Base-by-base conservation (phyloP, 2,113 vertebrate genomes). In the Azemiops feae region DNA sequence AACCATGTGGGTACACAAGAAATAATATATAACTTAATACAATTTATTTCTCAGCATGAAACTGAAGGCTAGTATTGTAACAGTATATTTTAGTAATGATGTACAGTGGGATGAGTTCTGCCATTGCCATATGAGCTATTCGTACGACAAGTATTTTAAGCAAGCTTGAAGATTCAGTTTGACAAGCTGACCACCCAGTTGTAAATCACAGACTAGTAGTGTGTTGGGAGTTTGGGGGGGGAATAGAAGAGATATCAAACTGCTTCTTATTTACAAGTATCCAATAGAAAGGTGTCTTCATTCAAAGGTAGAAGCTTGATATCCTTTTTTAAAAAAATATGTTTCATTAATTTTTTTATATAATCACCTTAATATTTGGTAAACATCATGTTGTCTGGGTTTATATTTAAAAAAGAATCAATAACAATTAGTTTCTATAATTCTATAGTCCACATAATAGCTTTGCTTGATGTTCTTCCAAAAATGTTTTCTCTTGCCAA, bases 131-230 rank as follows among this genome's bases (percentile, higher is more conserved):
- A 12, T 89, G 94, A 94, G 92, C 94, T 94, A 90, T 55, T 55
- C 2, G 74, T n/a, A 23, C 6, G 60, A 85, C 90, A 87, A 95
- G 55, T 22, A 94, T 96, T 95, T 96, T 95, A 91, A 95, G 95
- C 95, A 96, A 96, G 95, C 94, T 96, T 95, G 92, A 95, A 95
- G 96, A 94, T 96, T 95, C 92, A 95, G 60, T 97, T 97, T 96
- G 95, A 95, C 89, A 69, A 93, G 90, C 90, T 85, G 92, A 93
- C 95, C 95, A 93, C 52, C 93, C 94, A 91, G 81, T 43, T 94
- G 93, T 92, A 95, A 96, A 94, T 95, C 94, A 95, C 90, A 81
- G 88, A 43, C 92, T 90, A 55, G 81, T 89, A 95, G 89, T 93
- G 95, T 39, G 94, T 95, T 93, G 88, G 64, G n/a, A 18, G 30